These are phyloP conservation scores for Tromatobia lineatoria DNA, from an alignment of 2,888 invertebrate genomes.

Conservation along the genomic window DNA sequence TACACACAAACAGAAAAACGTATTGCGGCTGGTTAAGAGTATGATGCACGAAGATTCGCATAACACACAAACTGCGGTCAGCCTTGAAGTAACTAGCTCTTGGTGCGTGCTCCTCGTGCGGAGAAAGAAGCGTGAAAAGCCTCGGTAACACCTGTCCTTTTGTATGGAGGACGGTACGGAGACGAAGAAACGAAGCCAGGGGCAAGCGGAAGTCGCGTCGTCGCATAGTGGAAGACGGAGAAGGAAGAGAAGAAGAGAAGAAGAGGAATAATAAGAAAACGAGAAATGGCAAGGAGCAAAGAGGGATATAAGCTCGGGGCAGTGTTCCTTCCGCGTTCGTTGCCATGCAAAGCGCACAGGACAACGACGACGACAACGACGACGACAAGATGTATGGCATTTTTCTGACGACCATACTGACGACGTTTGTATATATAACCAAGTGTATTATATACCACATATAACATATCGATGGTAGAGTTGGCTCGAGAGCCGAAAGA, in stretches of 20 bases:
- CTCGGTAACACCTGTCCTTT: conserved; percentile 61
- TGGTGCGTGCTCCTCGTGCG: conserved; percentile 23
- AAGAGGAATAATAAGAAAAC: conserved; percentile 28
- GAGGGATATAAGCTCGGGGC: conserved; percentile 19
- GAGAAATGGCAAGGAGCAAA: conserved; percentile 35
- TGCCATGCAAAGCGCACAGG: conserved; percentile 40
- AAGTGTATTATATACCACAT: conserved; percentile 21
- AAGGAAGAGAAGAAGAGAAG: conserved; percentile 17
- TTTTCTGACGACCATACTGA: conserved; percentile 37
- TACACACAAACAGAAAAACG: conserved; percentile 5
- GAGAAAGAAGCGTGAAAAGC: conserved; percentile 57
- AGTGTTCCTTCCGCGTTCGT: conserved; percentile 38
- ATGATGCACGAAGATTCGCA: conserved; percentile 51
- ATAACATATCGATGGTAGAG: conserved; percentile 14
- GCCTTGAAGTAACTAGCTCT: conserved; percentile 26
- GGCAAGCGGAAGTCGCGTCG: conserved; percentile 17
- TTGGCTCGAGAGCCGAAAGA: background rate
- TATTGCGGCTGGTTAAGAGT: conserved; percentile 16
- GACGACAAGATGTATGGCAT: conserved; percentile 22
- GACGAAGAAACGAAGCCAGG: conserved; percentile 26
- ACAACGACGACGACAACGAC: conserved; percentile 3
- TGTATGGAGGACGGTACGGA: conserved; percentile 30
- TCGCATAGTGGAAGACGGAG: conserved; percentile 9
- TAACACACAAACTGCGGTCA: conserved; percentile 44
- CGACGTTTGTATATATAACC: conserved; percentile 25